Conservation (phyloP, 1,140 invertebrate genomes). For the Ceratina australensis region DNA sequence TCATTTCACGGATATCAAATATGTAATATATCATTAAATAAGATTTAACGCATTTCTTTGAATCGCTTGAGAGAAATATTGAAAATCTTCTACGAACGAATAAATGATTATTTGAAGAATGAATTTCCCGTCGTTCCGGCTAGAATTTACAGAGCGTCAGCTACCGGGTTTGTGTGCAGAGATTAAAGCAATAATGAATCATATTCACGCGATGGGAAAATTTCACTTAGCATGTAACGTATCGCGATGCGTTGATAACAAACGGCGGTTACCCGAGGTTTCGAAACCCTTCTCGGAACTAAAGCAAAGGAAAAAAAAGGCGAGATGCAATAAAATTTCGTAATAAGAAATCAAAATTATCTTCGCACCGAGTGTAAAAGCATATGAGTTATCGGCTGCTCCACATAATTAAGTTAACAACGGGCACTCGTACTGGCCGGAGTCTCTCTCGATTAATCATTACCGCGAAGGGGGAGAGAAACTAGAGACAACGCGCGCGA, state of each 20-base stretch:
- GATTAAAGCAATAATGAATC: not conserved
- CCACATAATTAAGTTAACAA: constrained; percentile 50
- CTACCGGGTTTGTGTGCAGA: not conserved
- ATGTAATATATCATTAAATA: too few relatives aligned
- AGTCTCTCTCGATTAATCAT: constrained; percentile 39
- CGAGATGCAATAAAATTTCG: constrained; percentile 31
- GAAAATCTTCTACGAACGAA: too few relatives aligned
- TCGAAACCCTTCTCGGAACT: constrained; percentile 13
- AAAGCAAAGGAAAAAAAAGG: not conserved
- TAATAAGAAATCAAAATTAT: constrained; percentile 34
- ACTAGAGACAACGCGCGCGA: not conserved
- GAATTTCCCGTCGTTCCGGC: too few relatives aligned
- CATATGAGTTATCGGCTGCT: constrained; percentile 40
- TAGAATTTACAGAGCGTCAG: too few relatives aligned
- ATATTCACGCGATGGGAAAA: not conserved
- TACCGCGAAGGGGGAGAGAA: not conserved
- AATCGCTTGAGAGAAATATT: too few relatives aligned
- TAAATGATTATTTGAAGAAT: too few relatives aligned
- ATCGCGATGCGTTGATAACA: not conserved
- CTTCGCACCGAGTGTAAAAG: constrained; percentile 21
- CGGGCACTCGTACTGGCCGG: constrained; percentile 9
- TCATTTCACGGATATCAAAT: too few relatives aligned
- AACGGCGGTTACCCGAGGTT: not conserved
- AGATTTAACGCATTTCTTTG: too few relatives aligned
- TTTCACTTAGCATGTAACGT: not conserved